phyloP scores from a whole-genome alignment of 2,113 vertebrate species.

The Salvator merianae region DNA sequence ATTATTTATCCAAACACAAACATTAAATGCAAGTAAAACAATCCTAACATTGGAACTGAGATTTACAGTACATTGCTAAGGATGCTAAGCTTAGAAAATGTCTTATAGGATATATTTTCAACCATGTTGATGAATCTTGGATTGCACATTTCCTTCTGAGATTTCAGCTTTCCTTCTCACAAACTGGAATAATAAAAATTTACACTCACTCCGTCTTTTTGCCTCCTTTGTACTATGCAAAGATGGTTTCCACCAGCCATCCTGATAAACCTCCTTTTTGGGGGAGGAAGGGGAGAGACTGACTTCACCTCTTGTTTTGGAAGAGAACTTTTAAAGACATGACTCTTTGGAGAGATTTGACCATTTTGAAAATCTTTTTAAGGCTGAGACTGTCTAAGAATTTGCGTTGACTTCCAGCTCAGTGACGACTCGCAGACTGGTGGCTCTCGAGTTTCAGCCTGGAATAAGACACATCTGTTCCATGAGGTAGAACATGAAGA shows the following conservation, averaged over 20 bases:
- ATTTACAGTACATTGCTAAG: not conserved
- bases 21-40: too few relatives aligned
- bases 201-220: not conserved
- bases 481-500: slow-evolving; percentile 25
- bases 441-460: slow-evolving; percentile 27
- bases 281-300: not conserved
- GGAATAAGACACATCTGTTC: slow-evolving; percentile 37
- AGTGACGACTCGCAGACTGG: slow-evolving; percentile 23
- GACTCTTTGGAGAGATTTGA: not conserved
- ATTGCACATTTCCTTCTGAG: not conserved
- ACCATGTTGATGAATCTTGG: not conserved
- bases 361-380: slow-evolving; percentile 20
- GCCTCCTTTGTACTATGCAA: not conserved
- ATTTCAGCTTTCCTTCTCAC: too few relatives aligned
- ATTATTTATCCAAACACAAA: too few relatives aligned
- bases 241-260: not conserved
- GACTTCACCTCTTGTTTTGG: slow-evolving; percentile 2
- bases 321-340: not conserved
- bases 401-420: slow-evolving; percentile 27
- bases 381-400: slow-evolving; percentile 27
- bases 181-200: not conserved
- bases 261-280: not conserved
- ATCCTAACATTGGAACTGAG: not conserved
- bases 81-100: not conserved
- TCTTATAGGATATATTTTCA: not conserved